Evolutionary conservation across 2,113 vertebrate genomes (phyloP), one percentile per base, ranked within the genome.

Genomic region (Anarrhichthys ocellatus): DNA sequence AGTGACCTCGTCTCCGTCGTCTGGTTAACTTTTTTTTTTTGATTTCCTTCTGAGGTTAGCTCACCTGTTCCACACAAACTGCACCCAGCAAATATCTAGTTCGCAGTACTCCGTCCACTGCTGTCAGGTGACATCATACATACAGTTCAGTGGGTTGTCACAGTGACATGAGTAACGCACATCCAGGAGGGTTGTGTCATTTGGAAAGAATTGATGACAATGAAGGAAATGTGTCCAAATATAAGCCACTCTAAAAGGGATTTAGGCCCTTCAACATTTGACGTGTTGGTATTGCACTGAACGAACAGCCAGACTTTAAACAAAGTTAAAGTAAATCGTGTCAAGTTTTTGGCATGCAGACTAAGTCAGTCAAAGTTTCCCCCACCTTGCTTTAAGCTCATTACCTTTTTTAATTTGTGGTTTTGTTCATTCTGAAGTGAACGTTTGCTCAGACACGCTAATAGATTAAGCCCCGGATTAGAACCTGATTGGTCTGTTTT

Each of bases 401-500:
- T 61, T 46, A 27, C 18, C 54, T 32, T 42, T 70, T 48, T 29
- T 50, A 1, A 14, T 67, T 71, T 24, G 44, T 62, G 17, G 4
- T 52, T 80, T 72, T 66, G 9, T 48, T 69, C 18, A 34, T 13
- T 69, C 9, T 29, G 4, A 46, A 17, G 54, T 52, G 5, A 38
- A 22, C 13, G 22, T 64, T 76, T 46, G 15, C 48, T 61, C 34
- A 52, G 42, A 66, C 48, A 46, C 8, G 17, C 3, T 8, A 36
- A 74, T 62, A 56, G 9, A 69, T 72, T 27, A n/a, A 68, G 40
- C 62, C 36, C 36, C 69, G 38, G 59, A 85, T 81, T 69, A 59
- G 24, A 80, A 54, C 27, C 70, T 17, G 48, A 71, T 78, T 61
- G 29, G 27, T 82, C 69, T 85, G 70, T 75, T 90, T 75, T 75